Conservation (phyloP, 2,113 vertebrate genomes). For the Fregetta grallaria region DNA sequence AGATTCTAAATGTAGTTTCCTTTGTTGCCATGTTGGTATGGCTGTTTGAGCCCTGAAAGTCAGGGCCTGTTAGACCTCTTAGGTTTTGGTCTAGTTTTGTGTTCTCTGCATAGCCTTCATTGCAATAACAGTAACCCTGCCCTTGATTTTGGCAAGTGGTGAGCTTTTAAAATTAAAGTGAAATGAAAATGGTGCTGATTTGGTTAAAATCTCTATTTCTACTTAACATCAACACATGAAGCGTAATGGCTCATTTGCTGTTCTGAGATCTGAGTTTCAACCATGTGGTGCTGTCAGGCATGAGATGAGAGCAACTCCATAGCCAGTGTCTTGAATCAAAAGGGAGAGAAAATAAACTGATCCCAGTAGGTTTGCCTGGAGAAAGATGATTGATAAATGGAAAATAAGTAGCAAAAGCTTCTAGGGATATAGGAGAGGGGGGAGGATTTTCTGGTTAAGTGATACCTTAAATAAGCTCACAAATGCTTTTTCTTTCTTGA, state of each 20-base stretch:
- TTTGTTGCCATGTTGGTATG: not conserved
- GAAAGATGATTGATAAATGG: not conserved
- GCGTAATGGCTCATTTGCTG: not conserved
- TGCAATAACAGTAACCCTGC: not conserved
- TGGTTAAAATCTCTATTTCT: not conserved
- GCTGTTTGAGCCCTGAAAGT: not conserved
- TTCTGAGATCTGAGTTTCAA: not conserved
- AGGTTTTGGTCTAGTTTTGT: not conserved
- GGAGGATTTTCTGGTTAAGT: not conserved
- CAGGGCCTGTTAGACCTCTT: not conserved
- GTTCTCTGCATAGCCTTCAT: not conserved
- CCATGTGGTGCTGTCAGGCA: not conserved
- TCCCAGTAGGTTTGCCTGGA: not conserved
- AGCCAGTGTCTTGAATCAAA: not conserved
- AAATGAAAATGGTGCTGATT: not conserved
- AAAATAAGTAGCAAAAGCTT: constrained; percentile 11
- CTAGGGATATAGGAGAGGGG: not conserved
- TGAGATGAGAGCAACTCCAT: not conserved
- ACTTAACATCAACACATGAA: not conserved
- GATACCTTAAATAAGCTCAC: not conserved
- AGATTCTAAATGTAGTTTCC: not conserved
- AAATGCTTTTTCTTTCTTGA: not conserved
- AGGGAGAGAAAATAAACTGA: not conserved
- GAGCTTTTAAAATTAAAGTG: not conserved
- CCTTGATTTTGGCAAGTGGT: not conserved